phyloP scores from a whole-genome alignment of 2,888 invertebrate species.

The Agriopis leucophaearia region DNA sequence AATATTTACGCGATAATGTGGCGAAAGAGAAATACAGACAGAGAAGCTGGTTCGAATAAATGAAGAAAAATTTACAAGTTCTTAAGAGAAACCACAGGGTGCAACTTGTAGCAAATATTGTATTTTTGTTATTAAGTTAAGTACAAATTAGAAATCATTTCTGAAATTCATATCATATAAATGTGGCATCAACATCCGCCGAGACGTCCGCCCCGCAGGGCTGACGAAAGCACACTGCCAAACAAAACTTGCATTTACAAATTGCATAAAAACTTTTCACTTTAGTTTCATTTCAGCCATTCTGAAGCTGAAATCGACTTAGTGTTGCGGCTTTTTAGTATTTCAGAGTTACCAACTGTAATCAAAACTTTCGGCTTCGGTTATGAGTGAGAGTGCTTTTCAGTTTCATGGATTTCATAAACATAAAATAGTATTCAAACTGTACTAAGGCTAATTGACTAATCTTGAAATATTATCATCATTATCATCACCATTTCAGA shows the following conservation, averaged over 20 bases:
- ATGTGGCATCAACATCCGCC: too few relatives aligned
- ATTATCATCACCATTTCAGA: too few relatives aligned
- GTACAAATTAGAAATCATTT: too few relatives aligned
- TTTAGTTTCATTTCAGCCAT: constrained; percentile 33
- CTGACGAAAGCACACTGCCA: constrained; percentile 51
- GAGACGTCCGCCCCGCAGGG: too few relatives aligned
- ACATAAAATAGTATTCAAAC: background rate
- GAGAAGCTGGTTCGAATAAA: too few relatives aligned
- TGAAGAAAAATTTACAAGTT: too few relatives aligned
- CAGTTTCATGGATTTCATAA: background rate
- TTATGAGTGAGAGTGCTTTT: background rate
- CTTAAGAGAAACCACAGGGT: too few relatives aligned
- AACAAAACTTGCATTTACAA: constrained; percentile 57
- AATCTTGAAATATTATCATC: background rate
- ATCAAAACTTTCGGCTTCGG: constrained; percentile 7
- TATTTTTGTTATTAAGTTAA: too few relatives aligned
- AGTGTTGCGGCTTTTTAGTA: constrained; percentile 22
- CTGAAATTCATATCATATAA: too few relatives aligned
- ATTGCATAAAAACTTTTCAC: constrained; percentile 23
- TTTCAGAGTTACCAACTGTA: background rate
- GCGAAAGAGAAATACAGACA: too few relatives aligned
- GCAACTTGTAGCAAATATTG: too few relatives aligned
- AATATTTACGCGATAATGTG: too few relatives aligned
- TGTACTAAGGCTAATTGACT: background rate
- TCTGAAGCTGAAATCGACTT: constrained; percentile 24